phyloP scores from a whole-genome alignment of 2,113 vertebrate genomes.

The Brachirus orientalis region DNA sequence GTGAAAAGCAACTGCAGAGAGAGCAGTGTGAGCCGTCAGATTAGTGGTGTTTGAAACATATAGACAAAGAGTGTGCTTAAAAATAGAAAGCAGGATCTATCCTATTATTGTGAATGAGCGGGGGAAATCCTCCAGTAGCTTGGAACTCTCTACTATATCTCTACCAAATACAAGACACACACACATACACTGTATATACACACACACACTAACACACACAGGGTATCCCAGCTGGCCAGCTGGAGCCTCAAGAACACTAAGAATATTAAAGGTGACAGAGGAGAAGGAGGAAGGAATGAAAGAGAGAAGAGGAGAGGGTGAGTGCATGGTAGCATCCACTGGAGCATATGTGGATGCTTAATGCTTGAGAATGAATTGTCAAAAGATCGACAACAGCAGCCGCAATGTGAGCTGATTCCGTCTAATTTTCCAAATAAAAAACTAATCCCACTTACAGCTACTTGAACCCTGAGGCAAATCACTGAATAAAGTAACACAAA shows the following conservation, averaged over 20 bases:
- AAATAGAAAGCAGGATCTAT: slow-evolving; percentile 70
- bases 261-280: slow-evolving; percentile 64
- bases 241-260: slow-evolving; percentile 62
- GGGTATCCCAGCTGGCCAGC: slow-evolving; percentile 66
- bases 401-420: not conserved
- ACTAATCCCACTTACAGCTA: slow-evolving; percentile 2
- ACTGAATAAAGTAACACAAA: no score
- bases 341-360: slow-evolving; percentile 3
- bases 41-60: slow-evolving; percentile 57
- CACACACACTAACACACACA: slow-evolving; percentile 35
- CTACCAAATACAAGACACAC: slow-evolving; percentile 45
- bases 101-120: slow-evolving; percentile 60
- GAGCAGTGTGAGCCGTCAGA: slow-evolving; percentile 22
- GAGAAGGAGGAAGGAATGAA: slow-evolving; percentile 31
- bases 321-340: slow-evolving; percentile 23
- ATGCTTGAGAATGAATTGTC: slow-evolving; percentile 5
- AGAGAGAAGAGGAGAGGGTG: slow-evolving; percentile 21
- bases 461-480: slow-evolving; percentile 11
- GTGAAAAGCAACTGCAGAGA: slow-evolving; percentile 52
- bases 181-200: slow-evolving; percentile 29
- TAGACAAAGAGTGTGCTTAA: slow-evolving; percentile 60
- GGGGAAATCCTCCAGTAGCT: slow-evolving; percentile 51
- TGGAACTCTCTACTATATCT: slow-evolving; percentile 27
- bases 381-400: slow-evolving; percentile 21
- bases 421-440: slow-evolving; percentile 16